These are phyloP conservation scores for Megaceryle maxima DNA, from an alignment of 2,113 vertebrate species.

Conservation along the genomic window DNA sequence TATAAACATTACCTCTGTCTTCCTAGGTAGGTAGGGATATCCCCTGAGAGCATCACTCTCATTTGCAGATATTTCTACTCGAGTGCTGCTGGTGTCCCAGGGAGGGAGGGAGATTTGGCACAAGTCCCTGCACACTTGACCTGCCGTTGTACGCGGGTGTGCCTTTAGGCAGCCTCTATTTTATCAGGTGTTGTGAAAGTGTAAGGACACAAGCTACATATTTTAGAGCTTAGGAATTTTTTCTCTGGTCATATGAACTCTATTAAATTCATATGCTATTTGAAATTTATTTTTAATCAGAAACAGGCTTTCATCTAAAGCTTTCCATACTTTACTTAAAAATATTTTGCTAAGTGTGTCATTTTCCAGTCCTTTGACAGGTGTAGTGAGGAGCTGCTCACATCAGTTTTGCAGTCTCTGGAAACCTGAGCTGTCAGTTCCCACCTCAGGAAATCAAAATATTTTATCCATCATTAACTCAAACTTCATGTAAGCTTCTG, in stretches of 20 bases:
- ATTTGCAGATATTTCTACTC: not conserved
- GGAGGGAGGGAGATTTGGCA: not conserved
- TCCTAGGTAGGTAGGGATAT: slow-evolving; percentile 79
- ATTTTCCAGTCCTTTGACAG: not conserved
- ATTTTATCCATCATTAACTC: not conserved
- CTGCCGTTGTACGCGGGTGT: not conserved
- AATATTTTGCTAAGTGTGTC: not conserved
- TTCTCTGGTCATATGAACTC: not conserved
- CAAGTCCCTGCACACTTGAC: not conserved
- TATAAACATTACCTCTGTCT: slow-evolving; percentile 91
- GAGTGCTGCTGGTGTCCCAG: not conserved
- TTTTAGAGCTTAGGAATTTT: not conserved
- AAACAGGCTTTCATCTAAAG: slow-evolving; percentile 2
- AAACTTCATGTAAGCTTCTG: not conserved
- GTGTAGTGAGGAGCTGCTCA: not conserved
- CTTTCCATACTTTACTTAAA: not conserved
- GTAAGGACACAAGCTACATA: not conserved
- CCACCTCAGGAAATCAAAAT: not conserved
- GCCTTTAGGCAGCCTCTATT: not conserved
- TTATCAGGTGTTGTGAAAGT: not conserved
- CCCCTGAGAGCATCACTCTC: not conserved
- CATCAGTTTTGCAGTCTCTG: not conserved
- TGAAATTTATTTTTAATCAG: slow-evolving; percentile 15
- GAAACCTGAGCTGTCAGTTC: not conserved
- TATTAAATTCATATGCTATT: not conserved